phyloP scores from a whole-genome alignment of 2,888 invertebrate genomes.

The Oconnorella tubifera region DNA sequence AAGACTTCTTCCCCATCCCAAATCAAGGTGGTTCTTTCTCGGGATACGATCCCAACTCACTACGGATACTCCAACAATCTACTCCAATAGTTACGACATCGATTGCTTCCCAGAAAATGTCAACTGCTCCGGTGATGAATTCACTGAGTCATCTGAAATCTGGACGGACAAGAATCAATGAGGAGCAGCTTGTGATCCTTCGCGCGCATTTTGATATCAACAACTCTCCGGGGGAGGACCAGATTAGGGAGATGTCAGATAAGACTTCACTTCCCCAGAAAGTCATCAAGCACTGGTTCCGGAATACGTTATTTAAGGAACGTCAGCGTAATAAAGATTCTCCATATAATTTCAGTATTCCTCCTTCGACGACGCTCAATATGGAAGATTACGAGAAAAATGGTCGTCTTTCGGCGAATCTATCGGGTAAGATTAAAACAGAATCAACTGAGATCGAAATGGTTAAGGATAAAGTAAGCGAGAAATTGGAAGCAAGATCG shows the following conservation, averaged over 20 bases:
- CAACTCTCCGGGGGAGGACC: conserved; percentile 98
- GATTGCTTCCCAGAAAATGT: conserved; percentile 52
- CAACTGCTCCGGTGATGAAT: neutral
- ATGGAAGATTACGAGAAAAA: conserved; percentile 85
- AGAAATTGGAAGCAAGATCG: too few species aligned
- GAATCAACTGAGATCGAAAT: neutral
- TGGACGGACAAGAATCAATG: conserved; percentile 95
- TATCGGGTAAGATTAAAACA: neutral
- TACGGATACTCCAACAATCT: conserved; percentile 46
- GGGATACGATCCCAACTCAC: neutral
- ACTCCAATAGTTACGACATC: conserved; percentile 53
- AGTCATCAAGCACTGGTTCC: conserved; percentile 99
- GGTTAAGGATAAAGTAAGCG: too few species aligned
- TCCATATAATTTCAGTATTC: conserved; percentile 98
- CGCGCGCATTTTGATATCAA: conserved; percentile 99
- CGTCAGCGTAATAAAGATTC: conserved; percentile 98
- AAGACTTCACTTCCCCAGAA: conserved; percentile 96
- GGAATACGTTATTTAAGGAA: conserved; percentile 97
- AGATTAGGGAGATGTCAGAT: conserved; percentile 95
- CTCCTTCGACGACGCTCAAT: conserved; percentile 82
- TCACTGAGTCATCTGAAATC: conserved; percentile 64
- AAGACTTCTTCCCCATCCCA: conserved; percentile 13
- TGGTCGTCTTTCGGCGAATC: neutral
- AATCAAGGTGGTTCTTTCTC: neutral
- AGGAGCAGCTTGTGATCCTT: conserved; percentile 94